Percentiles rank a stretch among this genome's conserved stretches.
Evolutionary conservation across 2,113 vertebrate species (phyloP).

Genomic region (Podarcis cretensis): DNA sequence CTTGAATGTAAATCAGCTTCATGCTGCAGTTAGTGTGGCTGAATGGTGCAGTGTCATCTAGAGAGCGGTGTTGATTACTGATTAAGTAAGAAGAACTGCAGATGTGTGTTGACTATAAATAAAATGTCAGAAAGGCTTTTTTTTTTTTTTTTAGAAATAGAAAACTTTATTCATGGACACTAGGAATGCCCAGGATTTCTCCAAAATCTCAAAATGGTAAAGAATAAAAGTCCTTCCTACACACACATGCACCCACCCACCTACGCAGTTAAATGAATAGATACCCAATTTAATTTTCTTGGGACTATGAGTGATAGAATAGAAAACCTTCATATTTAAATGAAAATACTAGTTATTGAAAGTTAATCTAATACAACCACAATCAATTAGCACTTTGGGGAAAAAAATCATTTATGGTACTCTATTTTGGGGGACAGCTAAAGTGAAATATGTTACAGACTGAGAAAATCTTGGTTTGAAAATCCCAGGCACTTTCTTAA

Average conservation of each 20-base stretch:
- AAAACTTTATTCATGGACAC: not conserved
- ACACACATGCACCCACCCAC: not conserved
- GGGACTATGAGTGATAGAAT: not conserved
- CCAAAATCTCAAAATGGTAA: not conserved
- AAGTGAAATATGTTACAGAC: not conserved
- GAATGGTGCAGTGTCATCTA: slow-evolving; percentile 44
- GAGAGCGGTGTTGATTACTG: slow-evolving; percentile 22
- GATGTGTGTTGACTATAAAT: slow-evolving; percentile 46
- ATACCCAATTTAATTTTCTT: not conserved
- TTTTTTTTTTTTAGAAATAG: slow-evolving; percentile 13
- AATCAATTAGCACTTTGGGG: not conserved
- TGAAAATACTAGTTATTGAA: not conserved
- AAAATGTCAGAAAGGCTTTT: slow-evolving; percentile 13
- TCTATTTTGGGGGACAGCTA: not conserved
- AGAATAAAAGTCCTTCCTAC: not conserved
- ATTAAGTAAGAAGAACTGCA: slow-evolving; percentile 44
- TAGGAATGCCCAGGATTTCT: slow-evolving; percentile 14
- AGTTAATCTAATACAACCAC: not conserved
- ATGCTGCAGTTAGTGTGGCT: slow-evolving; percentile 23
- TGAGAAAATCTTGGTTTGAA: not conserved
- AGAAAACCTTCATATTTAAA: not conserved
- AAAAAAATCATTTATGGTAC: not conserved
- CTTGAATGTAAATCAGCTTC: slow-evolving; percentile 51
- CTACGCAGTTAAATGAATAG: not conserved
- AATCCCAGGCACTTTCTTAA: not conserved